Percentiles rank a stretch among this genome's conserved stretches.
Evolutionary conservation across 2,113 vertebrate species (phyloP).

Genomic region (Apaloderma vittatum): DNA sequence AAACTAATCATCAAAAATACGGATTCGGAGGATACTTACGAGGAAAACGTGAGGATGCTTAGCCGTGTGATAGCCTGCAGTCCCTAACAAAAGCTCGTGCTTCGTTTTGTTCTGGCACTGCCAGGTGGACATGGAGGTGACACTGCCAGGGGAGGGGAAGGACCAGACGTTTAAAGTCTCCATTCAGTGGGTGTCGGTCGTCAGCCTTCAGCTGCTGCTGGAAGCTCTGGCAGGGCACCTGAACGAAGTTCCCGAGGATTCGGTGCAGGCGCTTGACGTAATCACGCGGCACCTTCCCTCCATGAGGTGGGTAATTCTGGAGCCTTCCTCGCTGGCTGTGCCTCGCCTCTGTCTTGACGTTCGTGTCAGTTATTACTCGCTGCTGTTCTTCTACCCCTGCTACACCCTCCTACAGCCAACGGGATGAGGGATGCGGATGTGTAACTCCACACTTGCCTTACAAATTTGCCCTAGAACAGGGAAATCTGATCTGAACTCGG

Average conservation of each 20-base stretch:
- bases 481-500: slow-evolving; percentile 53
- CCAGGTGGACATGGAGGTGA: slow-evolving; percentile 98
- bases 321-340: not conserved
- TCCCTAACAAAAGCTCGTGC: not conserved
- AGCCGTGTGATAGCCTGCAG: not conserved
- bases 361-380: not conserved
- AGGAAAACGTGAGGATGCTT: not conserved
- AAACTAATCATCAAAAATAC: not conserved
- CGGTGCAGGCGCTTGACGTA: slow-evolving; percentile 96
- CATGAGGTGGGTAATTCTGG: slow-evolving; percentile 87
- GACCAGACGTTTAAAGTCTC: slow-evolving; percentile 99
- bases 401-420: not conserved
- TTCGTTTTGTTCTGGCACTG: not conserved
- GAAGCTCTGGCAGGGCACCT: slow-evolving; percentile 96
- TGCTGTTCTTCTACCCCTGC: not conserved
- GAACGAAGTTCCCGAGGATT: slow-evolving; percentile 97
- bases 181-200: slow-evolving; percentile 98
- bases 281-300: slow-evolving; percentile 98
- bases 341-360: not conserved
- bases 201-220: slow-evolving; percentile 96
- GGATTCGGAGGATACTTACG: not conserved
- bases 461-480: slow-evolving; percentile 35
- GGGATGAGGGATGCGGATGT: not conserved
- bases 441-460: slow-evolving; percentile 46
- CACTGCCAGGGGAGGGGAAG: slow-evolving; percentile 96